These are phyloP conservation scores for Xylota segnis DNA, from an alignment of 2,888 invertebrate genomes.

Conservation along the genomic window DNA sequence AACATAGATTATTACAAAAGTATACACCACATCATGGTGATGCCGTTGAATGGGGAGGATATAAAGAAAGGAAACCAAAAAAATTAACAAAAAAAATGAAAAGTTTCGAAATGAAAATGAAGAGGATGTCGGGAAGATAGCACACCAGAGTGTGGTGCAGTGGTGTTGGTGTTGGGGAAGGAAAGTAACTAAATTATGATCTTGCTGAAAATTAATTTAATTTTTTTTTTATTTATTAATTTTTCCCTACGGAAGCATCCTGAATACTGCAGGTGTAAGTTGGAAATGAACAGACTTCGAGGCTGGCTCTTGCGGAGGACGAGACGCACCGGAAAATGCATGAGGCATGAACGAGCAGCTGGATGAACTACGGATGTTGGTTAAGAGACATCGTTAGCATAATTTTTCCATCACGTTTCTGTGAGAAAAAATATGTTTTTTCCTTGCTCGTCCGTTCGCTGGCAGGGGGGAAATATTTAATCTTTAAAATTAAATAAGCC, in stretches of 20 bases:
- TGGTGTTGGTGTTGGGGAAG: slow-evolving; percentile 14
- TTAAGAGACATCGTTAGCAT: slow-evolving; percentile 77
- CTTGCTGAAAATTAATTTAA: slow-evolving; percentile 74
- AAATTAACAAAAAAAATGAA: background rate
- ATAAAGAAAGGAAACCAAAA: slow-evolving; percentile 28
- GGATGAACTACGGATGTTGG: slow-evolving; percentile 69
- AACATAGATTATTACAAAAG: slow-evolving; percentile 70
- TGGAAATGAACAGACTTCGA: slow-evolving; percentile 14
- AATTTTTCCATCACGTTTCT: slow-evolving; percentile 72
- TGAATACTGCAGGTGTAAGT: slow-evolving; percentile 46
- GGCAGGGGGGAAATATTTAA: background rate
- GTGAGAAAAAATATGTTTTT: slow-evolving; percentile 40
- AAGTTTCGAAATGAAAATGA: slow-evolving; percentile 1
- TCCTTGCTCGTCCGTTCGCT: background rate
- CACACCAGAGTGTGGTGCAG: background rate
- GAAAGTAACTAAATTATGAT: slow-evolving; percentile 72
- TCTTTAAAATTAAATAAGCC: slow-evolving; percentile 16
- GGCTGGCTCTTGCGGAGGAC: slow-evolving; percentile 6
- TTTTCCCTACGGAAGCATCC: slow-evolving; percentile 42
- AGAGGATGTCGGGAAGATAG: background rate
- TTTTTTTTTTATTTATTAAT: slow-evolving; percentile 62
- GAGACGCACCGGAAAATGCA: slow-evolving; percentile 39
- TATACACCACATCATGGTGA: slow-evolving; percentile 59
- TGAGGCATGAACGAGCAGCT: slow-evolving; percentile 56
- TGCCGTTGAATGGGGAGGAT: slow-evolving; percentile 40